phyloP scores from a whole-genome alignment of 2,797 vertebrate genomes.

The Ibycter americanus region DNA sequence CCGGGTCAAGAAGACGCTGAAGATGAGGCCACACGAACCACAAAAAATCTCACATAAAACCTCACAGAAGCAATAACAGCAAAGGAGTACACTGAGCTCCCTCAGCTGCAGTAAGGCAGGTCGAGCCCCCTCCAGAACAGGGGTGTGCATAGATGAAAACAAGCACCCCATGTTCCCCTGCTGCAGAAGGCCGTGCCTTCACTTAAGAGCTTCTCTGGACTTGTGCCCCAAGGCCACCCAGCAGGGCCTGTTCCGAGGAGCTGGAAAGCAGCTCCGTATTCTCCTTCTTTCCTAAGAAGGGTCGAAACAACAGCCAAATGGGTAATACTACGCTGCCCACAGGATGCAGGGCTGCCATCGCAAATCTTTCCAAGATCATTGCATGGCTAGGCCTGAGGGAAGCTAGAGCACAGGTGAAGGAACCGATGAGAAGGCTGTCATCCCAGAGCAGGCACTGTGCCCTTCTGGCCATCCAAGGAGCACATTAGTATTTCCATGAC shows the following conservation, averaged over 20 bases:
- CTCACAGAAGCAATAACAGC: not conserved
- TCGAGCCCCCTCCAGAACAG: not conserved
- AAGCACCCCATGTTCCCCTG: rapidly evolving
- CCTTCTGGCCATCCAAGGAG: not conserved
- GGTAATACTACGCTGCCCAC: not conserved
- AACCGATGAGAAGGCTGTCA: not conserved
- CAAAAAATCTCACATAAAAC: not conserved
- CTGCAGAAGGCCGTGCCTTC: not conserved
- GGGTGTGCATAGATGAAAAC: not conserved
- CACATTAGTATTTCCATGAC: not conserved
- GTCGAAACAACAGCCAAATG: not conserved
- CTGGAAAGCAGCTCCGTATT: not conserved
- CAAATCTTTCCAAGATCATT: not conserved
- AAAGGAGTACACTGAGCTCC: not conserved
- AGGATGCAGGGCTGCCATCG: not conserved
- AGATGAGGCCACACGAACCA: not conserved
- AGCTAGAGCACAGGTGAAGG: constrained; percentile 8
- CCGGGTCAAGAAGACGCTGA: not conserved
- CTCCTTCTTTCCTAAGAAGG: not conserved
- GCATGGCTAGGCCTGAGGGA: not conserved
- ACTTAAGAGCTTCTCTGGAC: not conserved
- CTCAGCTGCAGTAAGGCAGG: not conserved
- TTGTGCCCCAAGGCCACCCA: not conserved
- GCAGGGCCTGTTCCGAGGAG: not conserved
- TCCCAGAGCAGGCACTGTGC: not conserved